These are phyloP conservation scores for Proctacanthus coquilletti DNA, from an alignment of 1,140 invertebrate genomes.

Conservation along the genomic window DNA sequence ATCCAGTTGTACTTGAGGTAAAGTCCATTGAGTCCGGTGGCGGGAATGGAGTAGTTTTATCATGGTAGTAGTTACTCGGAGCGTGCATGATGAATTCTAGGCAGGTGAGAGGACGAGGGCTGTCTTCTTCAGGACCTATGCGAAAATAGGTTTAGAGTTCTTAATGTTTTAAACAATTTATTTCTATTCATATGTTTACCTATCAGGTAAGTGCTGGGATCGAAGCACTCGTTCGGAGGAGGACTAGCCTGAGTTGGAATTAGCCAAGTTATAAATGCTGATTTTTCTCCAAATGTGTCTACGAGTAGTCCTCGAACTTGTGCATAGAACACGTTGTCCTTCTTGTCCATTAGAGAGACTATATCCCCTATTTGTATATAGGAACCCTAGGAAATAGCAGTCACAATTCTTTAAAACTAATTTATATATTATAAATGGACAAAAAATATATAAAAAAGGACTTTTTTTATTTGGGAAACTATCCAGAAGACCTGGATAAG, in stretches of 20 bases:
- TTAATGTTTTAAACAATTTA: slow-evolving; percentile 4
- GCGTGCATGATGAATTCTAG: slow-evolving; percentile 89
- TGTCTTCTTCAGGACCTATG: slow-evolving; percentile 79
- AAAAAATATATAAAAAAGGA: slow-evolving; percentile 46
- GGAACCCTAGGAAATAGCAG: slow-evolving; percentile 40
- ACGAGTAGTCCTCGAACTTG: slow-evolving; percentile 78
- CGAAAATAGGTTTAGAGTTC: slow-evolving; percentile 3
- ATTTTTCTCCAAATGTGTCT: slow-evolving; percentile 88
- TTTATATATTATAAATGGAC: slow-evolving; percentile 77
- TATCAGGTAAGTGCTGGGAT: slow-evolving; percentile 80
- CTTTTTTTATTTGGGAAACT: too few species aligned
- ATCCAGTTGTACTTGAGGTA: slow-evolving; percentile 36
- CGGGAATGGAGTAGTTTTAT: slow-evolving; percentile 61
- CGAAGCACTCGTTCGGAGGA: slow-evolving; percentile 59
- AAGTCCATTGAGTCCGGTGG: slow-evolving; percentile 34
- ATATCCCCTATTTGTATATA: slow-evolving; percentile 86
- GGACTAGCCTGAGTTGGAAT: slow-evolving; percentile 72
- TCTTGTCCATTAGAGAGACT: slow-evolving; percentile 66
- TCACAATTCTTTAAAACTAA: slow-evolving; percentile 39
- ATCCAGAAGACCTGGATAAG: too few species aligned
- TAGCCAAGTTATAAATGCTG: slow-evolving; percentile 84
- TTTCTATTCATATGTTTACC: slow-evolving; percentile 35
- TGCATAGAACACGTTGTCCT: slow-evolving; percentile 69
- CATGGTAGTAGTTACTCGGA: slow-evolving; percentile 77
- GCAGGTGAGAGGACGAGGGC: slow-evolving; percentile 69